Evolutionary conservation across 1,140 invertebrate species (phyloP), one percentile per base, ranked within the genome.

Genomic region (Drosophila quadrilineata): DNA sequence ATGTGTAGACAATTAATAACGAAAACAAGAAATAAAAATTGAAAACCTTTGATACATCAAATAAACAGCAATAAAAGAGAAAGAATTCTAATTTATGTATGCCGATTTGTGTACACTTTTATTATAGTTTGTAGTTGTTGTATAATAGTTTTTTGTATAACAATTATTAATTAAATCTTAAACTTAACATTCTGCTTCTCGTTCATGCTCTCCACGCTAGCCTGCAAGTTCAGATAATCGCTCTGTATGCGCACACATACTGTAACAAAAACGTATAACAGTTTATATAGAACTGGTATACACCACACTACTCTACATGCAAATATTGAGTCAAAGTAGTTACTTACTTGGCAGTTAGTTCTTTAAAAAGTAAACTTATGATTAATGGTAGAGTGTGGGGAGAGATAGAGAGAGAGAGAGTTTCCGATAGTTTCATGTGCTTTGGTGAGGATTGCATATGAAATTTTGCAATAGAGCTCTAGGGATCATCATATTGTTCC

Each of bases 401-500:
- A 31, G 4, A 40, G 6, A 40, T 28, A 29, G 35, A 17, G 8
- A 48, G n/a, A 22, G 17, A 12, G 29, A 33, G 5, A 54, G 26
- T 76, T n/a, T 80, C 60, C 66, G 46, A 66, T 46, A 68, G 63
- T 54, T 68, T 76, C 67, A 43, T 36, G 69, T 77, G 75, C 75
- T 50, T 58, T 38, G 36, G 26, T 68, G 33, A 38, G 31, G 12
- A 21, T 36, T 63, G 48, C 16, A 31, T 41, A 50, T 66, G 46
- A 35, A 36, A 54, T 53, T 70, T 75, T 75, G 67, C 54, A n/a
- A n/a, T n/a, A 79, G 49, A 24, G 53, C 50, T 36, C 77, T 88
- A 88, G 54, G 87, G 86, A 75, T 87, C 87, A 71, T 88, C 87
- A 67, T 88, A 87, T 68, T 88, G 82, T 60, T 88, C 87, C 87